Base-by-base conservation (phyloP, 2,888 invertebrate genomes). In the Lithophane ornitopus region DNA sequence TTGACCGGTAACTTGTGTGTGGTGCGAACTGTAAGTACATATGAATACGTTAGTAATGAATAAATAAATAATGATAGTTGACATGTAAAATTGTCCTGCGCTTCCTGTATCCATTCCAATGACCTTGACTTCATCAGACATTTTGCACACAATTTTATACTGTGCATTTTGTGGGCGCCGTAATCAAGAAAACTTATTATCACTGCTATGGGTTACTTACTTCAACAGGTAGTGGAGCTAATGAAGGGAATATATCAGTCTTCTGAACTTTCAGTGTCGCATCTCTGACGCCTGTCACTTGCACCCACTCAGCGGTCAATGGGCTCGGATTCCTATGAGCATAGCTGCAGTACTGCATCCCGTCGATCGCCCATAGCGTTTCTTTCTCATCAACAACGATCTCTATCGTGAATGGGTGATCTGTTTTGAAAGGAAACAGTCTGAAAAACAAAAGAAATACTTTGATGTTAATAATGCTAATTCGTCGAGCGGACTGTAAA, bases 311-410 rank as follows among this genome's bases (percentile, higher is more conserved):
- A 0, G 94, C 95, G 2, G 77, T 80, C 26, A 94, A 81, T 0
- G 93, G 90, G 70, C 91, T 92, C 2, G 96, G 96, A 66, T 79
- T 91, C 3, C 98, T 96, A 91, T 98, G 98, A 8, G 94, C 90
- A 91, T 97, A 98, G 62, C 97, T 97, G 90, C 98, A 98, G 91
- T 98, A 98, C 90, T 98, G 98, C 83, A 97, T 96, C 0, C 98
- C 98, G 91, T 98, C 98, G 39, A 98, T 96, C 1, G 98, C 97
- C 88, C 98, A 97, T 94, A 97, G 92, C 56, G 97, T 97, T 85
- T 97, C 97, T 39, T 94, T 94, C 46, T 97, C 97, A 56, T 97
- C 97, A 0, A 97, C 93, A 26, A 98, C 91, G 71, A 98, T 95
- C 91, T 97, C 97, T 87, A 98, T 94, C 79, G 97, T 94, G 87